Evolutionary conservation across 2,113 vertebrate genomes (phyloP).

Genomic region (Sinocyclocheilus maitianheensis): DNA sequence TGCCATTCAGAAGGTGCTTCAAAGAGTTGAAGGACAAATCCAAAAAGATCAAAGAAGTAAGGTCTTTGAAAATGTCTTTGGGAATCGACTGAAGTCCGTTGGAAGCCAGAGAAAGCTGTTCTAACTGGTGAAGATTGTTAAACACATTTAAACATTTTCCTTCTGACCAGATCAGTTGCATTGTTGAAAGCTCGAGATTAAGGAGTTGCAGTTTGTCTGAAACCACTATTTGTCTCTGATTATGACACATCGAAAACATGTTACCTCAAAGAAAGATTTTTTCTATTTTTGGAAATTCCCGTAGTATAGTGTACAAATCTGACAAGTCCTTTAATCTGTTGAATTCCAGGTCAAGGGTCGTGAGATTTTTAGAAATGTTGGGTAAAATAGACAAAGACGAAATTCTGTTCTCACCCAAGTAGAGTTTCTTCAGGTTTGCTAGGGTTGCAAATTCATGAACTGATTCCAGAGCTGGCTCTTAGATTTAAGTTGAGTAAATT

Average conservation of each 20-base stretch:
- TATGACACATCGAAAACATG: slow-evolving; percentile 73
- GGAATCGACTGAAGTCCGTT: slow-evolving; percentile 82
- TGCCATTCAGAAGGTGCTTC: slow-evolving; percentile 66
- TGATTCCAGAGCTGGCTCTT: slow-evolving; percentile 77
- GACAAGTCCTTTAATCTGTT: slow-evolving; percentile 78
- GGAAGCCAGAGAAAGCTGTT: slow-evolving; percentile 71
- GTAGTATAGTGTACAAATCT: slow-evolving; percentile 71
- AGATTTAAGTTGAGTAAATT: slow-evolving; percentile 74
- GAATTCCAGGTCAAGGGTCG: slow-evolving; percentile 69
- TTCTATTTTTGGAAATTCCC: slow-evolving; percentile 63
- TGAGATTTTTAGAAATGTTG: slow-evolving; percentile 43
- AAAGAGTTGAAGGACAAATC: slow-evolving; percentile 82
- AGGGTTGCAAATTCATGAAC: slow-evolving; percentile 66
- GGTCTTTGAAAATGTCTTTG: slow-evolving; percentile 74
- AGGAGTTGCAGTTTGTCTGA: slow-evolving; percentile 73
- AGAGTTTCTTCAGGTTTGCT: slow-evolving; percentile 63
- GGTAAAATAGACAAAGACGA: slow-evolving; percentile 21
- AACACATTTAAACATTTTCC: slow-evolving; percentile 83
- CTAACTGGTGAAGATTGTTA: slow-evolving; percentile 72
- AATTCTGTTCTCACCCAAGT: slow-evolving; percentile 80
- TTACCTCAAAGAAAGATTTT: slow-evolving; percentile 77
- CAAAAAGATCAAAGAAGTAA: slow-evolving; percentile 75
- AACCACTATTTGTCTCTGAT: background rate
- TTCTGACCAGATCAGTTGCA: slow-evolving; percentile 80
- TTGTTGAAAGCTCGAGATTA: slow-evolving; percentile 80